Evolutionary conservation across 2,113 vertebrate genomes (phyloP).

Genomic region (Rhinolophus ferrumequinum): DNA sequence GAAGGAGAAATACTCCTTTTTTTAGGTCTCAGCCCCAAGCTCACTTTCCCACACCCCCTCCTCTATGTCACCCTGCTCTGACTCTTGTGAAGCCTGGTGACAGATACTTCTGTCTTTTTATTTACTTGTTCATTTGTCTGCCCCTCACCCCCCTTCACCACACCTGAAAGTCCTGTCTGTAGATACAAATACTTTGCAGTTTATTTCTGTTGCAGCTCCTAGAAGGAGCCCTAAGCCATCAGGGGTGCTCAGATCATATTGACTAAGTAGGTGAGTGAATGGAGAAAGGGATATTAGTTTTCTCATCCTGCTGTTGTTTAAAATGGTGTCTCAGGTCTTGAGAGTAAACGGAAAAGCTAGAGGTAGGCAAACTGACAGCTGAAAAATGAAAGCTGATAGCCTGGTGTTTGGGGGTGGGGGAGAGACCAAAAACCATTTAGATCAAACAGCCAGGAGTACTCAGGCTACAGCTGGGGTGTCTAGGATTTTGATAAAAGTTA

Average conservation of each 20-base stretch:
- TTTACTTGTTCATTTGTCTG: background rate
- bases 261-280: background rate
- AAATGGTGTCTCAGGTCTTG: background rate
- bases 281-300: background rate
- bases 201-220: background rate
- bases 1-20: background rate
- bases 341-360: background rate
- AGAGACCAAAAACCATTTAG: background rate
- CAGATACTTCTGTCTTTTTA: background rate
- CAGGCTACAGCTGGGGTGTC: background rate
- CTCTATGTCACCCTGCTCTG: background rate
- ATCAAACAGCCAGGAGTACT: background rate
- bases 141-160: background rate
- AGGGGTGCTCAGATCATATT: background rate
- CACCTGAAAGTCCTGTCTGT: background rate
- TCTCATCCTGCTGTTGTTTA: background rate
- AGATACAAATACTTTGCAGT: background rate
- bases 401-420: background rate
- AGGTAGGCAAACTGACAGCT: background rate
- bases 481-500: background rate
- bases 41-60: background rate
- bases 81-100: background rate
- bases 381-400: background rate
- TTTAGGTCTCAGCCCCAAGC: background rate
- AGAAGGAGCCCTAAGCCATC: background rate